These are phyloP conservation scores for Nymphalis polychloros DNA, from an alignment of 2,888 invertebrate genomes.

Conservation along the genomic window DNA sequence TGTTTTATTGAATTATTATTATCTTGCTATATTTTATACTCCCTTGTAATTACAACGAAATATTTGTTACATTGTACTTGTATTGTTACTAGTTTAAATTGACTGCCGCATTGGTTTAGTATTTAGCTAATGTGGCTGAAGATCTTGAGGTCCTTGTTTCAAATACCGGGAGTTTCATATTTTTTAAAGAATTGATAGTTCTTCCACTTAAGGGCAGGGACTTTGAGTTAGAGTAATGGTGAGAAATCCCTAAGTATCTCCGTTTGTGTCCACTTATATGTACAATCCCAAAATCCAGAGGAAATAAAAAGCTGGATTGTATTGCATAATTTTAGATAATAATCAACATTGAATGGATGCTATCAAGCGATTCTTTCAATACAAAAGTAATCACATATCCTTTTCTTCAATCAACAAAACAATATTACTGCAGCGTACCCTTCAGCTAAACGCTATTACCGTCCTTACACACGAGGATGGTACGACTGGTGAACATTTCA, in stretches of 20 bases:
- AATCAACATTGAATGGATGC: background rate
- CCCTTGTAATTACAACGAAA: too few species aligned
- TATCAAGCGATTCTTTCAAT: constrained; percentile 2
- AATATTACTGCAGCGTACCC: constrained; percentile 1
- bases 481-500: constrained; percentile 21
- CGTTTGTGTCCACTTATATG: background rate
- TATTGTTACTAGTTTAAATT: too few species aligned
- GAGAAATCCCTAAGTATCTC: too few species aligned
- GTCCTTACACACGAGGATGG: background rate
- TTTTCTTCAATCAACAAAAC: constrained; percentile 6
- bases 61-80: too few species aligned
- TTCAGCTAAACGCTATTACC: constrained; percentile 11
- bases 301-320: background rate
- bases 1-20: too few species aligned
- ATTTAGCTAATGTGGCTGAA: too few species aligned
- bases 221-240: background rate
- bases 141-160: too few species aligned
- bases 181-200: too few species aligned
- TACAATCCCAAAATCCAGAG: background rate
- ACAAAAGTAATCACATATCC: constrained; percentile 1
- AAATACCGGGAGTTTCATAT: too few species aligned
- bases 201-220: too few species aligned
- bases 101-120: too few species aligned
- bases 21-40: too few species aligned
- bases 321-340: background rate